Evolutionary conservation across 2,113 vertebrate species (phyloP).

Genomic region (Bos javanicus): DNA sequence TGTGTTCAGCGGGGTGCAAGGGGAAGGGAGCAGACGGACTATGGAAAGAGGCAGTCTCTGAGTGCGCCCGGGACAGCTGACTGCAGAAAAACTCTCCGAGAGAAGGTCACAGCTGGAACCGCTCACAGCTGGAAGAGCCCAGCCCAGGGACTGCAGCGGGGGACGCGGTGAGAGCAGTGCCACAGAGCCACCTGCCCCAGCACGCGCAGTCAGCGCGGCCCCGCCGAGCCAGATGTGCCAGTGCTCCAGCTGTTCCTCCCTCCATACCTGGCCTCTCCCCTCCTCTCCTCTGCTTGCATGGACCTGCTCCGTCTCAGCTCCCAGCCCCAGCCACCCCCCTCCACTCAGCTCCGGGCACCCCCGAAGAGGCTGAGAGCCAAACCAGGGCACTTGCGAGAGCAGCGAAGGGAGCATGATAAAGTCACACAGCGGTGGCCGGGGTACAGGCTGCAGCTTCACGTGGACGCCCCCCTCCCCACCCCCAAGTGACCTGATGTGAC

Average conservation of each 20-base stretch:
- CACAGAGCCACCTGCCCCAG: background rate
- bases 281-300: background rate
- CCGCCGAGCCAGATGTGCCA: background rate
- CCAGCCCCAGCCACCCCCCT: background rate
- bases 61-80: rapidly evolving
- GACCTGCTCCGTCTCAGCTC: background rate
- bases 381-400: background rate
- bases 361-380: background rate
- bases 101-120: too few relatives aligned
- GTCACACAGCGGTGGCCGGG: rapidly evolving
- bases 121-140: too few relatives aligned
- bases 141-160: too few relatives aligned
- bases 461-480: rapidly evolving
- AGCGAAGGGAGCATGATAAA: too few relatives aligned
- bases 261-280: background rate
- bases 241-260: background rate
- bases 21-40: background rate
- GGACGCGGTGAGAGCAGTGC: background rate
- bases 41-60: background rate
- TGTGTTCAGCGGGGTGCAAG: background rate
- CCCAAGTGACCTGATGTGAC: background rate
- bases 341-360: background rate
- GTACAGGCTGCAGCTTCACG: too few relatives aligned
- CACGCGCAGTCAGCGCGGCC: rapidly evolving
- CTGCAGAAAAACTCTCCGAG: background rate